Conservation (phyloP, 2,113 vertebrate genomes). For the Lutjanus erythropterus region DNA sequence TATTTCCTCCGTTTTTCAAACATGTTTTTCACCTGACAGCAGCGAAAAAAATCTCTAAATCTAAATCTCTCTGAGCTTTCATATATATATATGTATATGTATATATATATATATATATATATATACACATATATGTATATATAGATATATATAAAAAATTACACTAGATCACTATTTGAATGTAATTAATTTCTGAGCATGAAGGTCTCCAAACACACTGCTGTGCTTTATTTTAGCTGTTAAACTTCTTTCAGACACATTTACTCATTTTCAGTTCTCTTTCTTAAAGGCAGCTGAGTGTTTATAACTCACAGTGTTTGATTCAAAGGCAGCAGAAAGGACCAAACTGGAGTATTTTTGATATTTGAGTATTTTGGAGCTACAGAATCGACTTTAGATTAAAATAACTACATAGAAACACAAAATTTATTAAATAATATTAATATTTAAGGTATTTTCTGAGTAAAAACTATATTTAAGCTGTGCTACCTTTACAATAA, state of each 20-base stretch:
- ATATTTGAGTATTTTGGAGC: conserved; percentile 61
- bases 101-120: too few relatives aligned
- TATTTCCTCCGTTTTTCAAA: not conserved
- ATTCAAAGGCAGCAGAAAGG: conserved; percentile 26
- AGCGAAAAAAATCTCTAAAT: not conserved
- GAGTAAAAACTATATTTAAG: not conserved
- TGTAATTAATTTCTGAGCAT: conserved; percentile 50
- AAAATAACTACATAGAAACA: conserved; percentile 1
- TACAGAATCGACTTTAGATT: conserved; percentile 8
- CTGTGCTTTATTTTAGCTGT: conserved; percentile 18
- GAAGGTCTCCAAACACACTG: conserved; percentile 27
- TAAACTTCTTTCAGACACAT: not conserved
- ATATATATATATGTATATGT: too few relatives aligned
- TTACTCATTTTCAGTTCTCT: not conserved
- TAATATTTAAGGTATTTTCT: conserved; percentile 29
- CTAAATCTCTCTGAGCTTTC: conserved; percentile 24
- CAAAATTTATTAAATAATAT: not conserved
- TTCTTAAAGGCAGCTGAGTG: conserved; percentile 58
- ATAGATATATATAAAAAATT: not conserved
- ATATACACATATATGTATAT: too few relatives aligned
- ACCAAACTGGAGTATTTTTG: conserved; percentile 70
- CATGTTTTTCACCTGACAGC: not conserved
- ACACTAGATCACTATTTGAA: conserved; percentile 28
- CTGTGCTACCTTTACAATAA: not conserved
- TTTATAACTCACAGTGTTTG: conserved; percentile 17